phyloP scores from a whole-genome alignment of 1,140 invertebrate species.

The Ips nitidus region DNA sequence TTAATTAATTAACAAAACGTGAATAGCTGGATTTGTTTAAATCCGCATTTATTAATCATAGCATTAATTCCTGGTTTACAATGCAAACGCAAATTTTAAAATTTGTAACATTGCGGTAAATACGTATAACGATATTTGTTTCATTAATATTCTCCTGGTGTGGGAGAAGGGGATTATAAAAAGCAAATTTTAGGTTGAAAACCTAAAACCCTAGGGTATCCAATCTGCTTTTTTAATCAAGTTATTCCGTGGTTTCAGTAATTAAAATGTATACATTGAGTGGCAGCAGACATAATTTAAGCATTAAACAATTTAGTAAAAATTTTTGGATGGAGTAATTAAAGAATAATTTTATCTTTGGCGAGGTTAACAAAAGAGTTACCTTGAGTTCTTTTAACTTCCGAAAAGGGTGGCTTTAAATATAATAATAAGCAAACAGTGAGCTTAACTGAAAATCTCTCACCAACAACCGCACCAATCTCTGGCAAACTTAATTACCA shows the following conservation, averaged over 20 bases:
- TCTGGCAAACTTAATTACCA: conserved; percentile 1
- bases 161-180: background rate
- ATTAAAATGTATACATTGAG: conserved; percentile 7
- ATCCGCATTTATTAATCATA: too few species aligned
- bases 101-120: too few species aligned
- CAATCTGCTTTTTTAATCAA: conserved; percentile 4
- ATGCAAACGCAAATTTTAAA: too few species aligned
- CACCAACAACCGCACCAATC: background rate
- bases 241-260: background rate
- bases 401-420: background rate
- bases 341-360: background rate
- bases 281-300: background rate
- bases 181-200: background rate
- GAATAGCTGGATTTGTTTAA: too few species aligned
- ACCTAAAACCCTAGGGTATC: conserved; percentile 1
- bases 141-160: background rate
- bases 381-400: background rate
- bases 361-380: background rate
- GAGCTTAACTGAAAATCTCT: background rate
- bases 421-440: background rate
- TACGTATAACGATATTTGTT: background rate
- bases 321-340: background rate
- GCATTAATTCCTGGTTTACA: too few species aligned
- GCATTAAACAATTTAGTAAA: background rate
- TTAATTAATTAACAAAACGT: too few species aligned